Base-by-base conservation (phyloP, 2,888 invertebrate species). In the Pristionchus maxplancki region DNA sequence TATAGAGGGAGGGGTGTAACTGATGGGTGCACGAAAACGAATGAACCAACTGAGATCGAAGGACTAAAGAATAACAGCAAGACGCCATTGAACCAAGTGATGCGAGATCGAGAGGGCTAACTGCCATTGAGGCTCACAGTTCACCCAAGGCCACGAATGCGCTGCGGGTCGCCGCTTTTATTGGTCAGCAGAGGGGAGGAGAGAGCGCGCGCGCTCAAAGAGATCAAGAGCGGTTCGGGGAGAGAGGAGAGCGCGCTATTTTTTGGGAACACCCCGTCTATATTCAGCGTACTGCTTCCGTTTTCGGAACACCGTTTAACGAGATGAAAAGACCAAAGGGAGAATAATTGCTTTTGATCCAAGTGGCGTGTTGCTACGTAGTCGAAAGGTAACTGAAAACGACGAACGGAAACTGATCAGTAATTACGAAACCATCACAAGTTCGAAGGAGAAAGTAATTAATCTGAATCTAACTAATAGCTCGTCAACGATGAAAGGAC, bases 221-320 rank as follows among this genome's bases (percentile, higher is more conserved):
- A 74, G 40, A 74, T 37, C 74, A 74, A 74, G 74, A 74, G n/a
- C 74, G 74, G 74, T 74, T 74, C 40, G n/a, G 24, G 67, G 11
- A 20, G 13, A 20, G 20, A 34, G 20, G 67, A 34, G 67, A 13
- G 44, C 62, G 28, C 28, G n/a, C n/a, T 37, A 34, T 74, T 34
- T 74, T 74, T 74, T 37, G 15, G 37, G 74, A 20, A 34, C 40
- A 24, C n/a, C 24, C 34, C 31, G n/a, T 0, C 74, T 74, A 74
- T 74, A 74, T 74, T 74, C 40, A 40, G 74, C 40, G 67, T 15
- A 34, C 44, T 74, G 34, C 15, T 74, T 34, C 40, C 11, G 40
- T 15, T 20, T 11, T 34, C 40, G 44, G 34, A 40, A 4, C 15
- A 37, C 11, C 62, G 50, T 20, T 50, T 62, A 28, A 24, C n/a